Base-by-base conservation (phyloP, 2,797 vertebrate genomes). In the Peromyscus eremicus region DNA sequence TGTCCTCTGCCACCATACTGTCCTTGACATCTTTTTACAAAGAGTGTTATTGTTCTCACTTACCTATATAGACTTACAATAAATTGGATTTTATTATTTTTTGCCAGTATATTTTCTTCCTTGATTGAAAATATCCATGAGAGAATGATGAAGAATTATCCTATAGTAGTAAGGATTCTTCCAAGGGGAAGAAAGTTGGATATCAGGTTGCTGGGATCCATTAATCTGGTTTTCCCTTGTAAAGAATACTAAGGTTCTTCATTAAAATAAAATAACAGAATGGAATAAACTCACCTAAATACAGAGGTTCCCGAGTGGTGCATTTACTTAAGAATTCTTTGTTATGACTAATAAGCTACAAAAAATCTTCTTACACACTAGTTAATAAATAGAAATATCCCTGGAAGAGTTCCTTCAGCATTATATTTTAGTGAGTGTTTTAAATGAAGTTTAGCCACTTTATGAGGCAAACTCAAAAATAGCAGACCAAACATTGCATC, bases 171-270 rank as follows among this genome's bases (percentile, higher is more conserved):
- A 49, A 77, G 27, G 17, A n/a, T 34, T 55, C 34, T 21, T 57
- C 11, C 4, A 9, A 32, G 34, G 12, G 1, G 46, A 55, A 80
- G 32, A n/a, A 34, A 80, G 16, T 2, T 27, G 0, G 5, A 62
- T 62, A 13, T 62, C 32, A 7, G 4, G 1, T 17, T 13, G 19
- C 6, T n/a, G 32, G 17, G 0, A 21, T 5, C 14, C 25, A 4
- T 6, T n/a, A 80, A 55, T 6, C 52, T 32, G 46, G 19, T 34
- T 4, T 92, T 3, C 19, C 0, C 2, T 57, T 79, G 9, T 49
- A 55, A 79, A 79, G 14, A 16, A 43, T 37, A 12, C 6, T 19
- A 87, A 17, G 16, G 43, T 76, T 49, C 21, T 0, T 17, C 49
- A 62, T 32, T 25, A 25, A 27, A 92, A 37, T 70, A 4, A 60